Evolutionary conservation across 2,113 vertebrate species (phyloP).

Genomic region (Isurus oxyrinchus): DNA sequence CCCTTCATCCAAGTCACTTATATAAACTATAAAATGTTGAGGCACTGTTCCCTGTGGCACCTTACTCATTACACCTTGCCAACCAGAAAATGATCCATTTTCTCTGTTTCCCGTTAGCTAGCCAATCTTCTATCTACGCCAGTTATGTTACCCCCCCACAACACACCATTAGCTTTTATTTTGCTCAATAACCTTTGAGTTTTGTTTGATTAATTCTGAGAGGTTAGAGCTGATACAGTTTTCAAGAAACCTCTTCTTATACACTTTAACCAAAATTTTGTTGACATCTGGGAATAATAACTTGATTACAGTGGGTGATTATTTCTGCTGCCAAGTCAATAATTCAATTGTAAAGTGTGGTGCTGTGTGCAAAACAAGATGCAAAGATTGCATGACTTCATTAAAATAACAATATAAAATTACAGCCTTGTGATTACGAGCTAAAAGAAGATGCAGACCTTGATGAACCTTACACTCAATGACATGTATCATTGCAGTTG

Average conservation of each 20-base stretch:
- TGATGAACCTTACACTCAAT: not conserved
- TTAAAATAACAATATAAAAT: constrained; percentile 5
- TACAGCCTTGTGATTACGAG: not conserved
- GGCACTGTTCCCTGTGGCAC: too few species aligned
- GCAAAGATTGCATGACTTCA: not conserved
- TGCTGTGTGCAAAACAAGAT: not conserved
- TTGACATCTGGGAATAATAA: not conserved
- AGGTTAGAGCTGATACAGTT: not conserved
- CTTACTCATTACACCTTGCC: too few species aligned
- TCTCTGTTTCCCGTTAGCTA: too few species aligned
- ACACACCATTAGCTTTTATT: too few species aligned
- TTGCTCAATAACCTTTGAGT: not conserved
- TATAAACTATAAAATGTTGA: too few species aligned
- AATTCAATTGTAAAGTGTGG: constrained; percentile 11
- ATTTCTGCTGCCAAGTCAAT: not conserved
- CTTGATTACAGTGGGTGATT: not conserved
- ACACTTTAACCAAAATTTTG: not conserved
- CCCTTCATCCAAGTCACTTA: too few species aligned
- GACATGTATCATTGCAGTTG: not conserved
- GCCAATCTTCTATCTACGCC: too few species aligned
- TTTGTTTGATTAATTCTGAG: not conserved
- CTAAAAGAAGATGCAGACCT: not conserved
- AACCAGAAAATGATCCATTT: too few species aligned
- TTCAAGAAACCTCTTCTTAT: not conserved
- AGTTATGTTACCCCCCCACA: too few species aligned